Percentiles rank a stretch among this genome's conserved stretches.
Evolutionary conservation across 2,797 vertebrate genomes (phyloP).

Genomic region (Clamator glandarius): DNA sequence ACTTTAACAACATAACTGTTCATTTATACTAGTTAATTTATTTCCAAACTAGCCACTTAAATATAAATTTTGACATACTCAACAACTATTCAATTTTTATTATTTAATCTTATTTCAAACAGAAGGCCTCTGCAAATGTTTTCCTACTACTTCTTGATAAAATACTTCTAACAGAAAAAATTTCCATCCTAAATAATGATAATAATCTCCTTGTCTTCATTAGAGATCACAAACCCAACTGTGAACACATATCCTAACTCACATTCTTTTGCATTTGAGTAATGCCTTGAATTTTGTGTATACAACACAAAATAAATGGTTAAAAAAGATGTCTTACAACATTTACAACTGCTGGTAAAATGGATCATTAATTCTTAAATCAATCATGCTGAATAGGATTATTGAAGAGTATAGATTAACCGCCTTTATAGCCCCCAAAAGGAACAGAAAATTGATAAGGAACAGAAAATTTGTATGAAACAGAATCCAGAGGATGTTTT

Average conservation of each 20-base stretch:
- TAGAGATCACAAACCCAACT: neutral
- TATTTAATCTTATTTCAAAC: neutral
- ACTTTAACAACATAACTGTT: neutral
- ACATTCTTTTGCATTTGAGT: neutral
- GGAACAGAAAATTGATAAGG: neutral
- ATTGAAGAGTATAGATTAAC: neutral
- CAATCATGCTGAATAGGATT: neutral
- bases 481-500: neutral
- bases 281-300: neutral
- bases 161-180: neutral
- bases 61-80: neutral
- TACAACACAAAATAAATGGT: neutral
- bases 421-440: neutral
- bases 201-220: neutral
- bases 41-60: neutral
- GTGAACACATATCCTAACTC: neutral
- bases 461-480: slow-evolving; percentile 15
- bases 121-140: neutral
- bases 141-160: neutral
- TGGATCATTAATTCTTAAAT: neutral
- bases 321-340: neutral
- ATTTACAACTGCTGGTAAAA: neutral
- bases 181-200: neutral
- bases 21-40: neutral
- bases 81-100: rapidly evolving